Evolutionary conservation across 2,888 invertebrate species (phyloP).

Genomic region (Cephus pulcher): DNA sequence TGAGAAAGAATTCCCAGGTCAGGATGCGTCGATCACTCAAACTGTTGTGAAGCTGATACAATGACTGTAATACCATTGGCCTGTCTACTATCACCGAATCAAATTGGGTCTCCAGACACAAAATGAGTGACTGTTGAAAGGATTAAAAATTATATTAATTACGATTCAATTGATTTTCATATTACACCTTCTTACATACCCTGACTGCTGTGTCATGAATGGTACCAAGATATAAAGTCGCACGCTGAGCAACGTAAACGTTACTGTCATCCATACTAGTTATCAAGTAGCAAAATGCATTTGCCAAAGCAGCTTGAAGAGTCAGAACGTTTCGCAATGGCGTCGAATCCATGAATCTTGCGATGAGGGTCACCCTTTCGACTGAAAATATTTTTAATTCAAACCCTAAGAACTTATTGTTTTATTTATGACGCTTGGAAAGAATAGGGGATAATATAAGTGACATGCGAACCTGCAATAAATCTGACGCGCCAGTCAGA

Average conservation of each 20-base stretch:
- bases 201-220: conserved; percentile 90
- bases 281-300: conserved; percentile 96
- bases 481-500: conserved; percentile 91
- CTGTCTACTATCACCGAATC: conserved; percentile 97
- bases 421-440: background rate
- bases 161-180: background rate
- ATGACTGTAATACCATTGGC: conserved; percentile 94
- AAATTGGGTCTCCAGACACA: conserved; percentile 98
- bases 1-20: conserved; percentile 97
- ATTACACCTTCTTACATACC: conserved; percentile 67
- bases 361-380: conserved; percentile 93
- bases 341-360: conserved; percentile 91
- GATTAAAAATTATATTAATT: conserved; percentile 5
- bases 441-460: background rate
- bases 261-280: conserved; percentile 96
- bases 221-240: conserved; percentile 92
- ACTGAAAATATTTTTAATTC: conserved; percentile 68
- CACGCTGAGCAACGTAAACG: conserved; percentile 93
- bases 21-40: conserved; percentile 90
- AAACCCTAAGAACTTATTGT: background rate
- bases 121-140: conserved; percentile 78
- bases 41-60: conserved; percentile 94
- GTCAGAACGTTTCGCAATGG: conserved; percentile 85
- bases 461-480: conserved; percentile 75
- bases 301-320: conserved; percentile 93